phyloP scores from a whole-genome alignment of 1,140 invertebrate species.

The Pogonomyrmex californicus region DNA sequence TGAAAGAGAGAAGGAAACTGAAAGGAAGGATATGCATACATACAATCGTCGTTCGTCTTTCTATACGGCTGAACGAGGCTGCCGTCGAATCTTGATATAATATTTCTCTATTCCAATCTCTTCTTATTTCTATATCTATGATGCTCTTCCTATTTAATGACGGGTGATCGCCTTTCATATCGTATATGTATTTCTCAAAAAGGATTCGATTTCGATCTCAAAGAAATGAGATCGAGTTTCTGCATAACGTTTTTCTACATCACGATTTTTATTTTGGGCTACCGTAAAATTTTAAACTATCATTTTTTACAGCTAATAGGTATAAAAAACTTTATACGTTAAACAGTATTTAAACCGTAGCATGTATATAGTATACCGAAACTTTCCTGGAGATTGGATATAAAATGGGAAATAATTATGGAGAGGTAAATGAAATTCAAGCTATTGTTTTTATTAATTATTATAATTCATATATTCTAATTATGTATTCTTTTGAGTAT shows the following conservation, averaged over 20 bases:
- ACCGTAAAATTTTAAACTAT: neutral
- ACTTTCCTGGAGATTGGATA: neutral
- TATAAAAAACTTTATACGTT: neutral
- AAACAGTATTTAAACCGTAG: neutral
- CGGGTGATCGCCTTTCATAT: constrained; percentile 25
- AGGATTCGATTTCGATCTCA: constrained; percentile 1
- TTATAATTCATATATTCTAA: neutral
- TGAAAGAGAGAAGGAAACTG: neutral
- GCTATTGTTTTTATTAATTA: neutral
- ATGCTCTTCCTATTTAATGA: constrained; percentile 37
- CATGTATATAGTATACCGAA: neutral
- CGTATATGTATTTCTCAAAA: neutral
- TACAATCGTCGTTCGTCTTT: constrained; percentile 48
- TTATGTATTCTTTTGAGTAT: neutral
- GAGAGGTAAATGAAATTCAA: neutral
- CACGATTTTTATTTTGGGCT: neutral
- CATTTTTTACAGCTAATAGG: neutral
- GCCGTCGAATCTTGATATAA: constrained; percentile 73
- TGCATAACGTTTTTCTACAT: neutral
- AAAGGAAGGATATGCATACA: constrained; percentile 54
- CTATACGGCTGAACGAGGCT: constrained; percentile 50
- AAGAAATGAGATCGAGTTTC: constrained; percentile 18
- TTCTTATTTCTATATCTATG: constrained; percentile 60
- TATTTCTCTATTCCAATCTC: constrained; percentile 58
- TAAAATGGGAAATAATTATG: neutral